Evolutionary conservation across 2,797 vertebrate species (phyloP), one percentile per base, ranked within the genome.

Genomic region (Pteropus rufus): DNA sequence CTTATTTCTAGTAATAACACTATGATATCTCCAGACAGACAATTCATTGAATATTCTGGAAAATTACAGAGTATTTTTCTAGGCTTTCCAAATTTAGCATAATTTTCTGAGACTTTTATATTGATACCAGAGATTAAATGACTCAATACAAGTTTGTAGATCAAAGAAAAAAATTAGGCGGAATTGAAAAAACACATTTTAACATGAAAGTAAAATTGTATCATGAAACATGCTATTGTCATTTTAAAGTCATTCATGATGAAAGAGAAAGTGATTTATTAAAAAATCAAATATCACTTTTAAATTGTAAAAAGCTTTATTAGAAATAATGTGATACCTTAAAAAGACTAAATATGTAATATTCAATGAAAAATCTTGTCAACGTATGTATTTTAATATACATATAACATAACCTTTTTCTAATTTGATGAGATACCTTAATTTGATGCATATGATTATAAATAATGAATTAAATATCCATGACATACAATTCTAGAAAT

Each of bases 401-500:
- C 12, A 49, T 54, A 67, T 15, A 93, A 64, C 24, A 87, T 12
- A 56, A 41, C 1, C 2, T 11, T 93, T 86, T 88, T 84, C 62
- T 90, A 36, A 87, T 72, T 90, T 92, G 58, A 76, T 54, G 6
- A 95, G 73, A 76, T 18, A 21, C 2, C 19, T 67, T 92, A 72
- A 60, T 95, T 70, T 94, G 44, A 72, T 84, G 21, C 7, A 91
- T 41, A 65, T n/a, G 77, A 36, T 79, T 81, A 92, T 77, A 92
- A 72, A 60, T 82, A 89, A 56, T 86, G n/a, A 81, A 36, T 15
- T 95, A 77, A 87, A 96, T 92, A 95, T 70, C 69, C 46, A 94
- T 87, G 10, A 72, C 2, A 24, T 54, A 81, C 58, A 89, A 91
- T 91, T 73, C 23, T 52, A 82, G 69, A 94, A 95, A 93, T 86